phyloP scores from a whole-genome alignment of 2,113 vertebrate genomes.

The Ailurus styani region DNA sequence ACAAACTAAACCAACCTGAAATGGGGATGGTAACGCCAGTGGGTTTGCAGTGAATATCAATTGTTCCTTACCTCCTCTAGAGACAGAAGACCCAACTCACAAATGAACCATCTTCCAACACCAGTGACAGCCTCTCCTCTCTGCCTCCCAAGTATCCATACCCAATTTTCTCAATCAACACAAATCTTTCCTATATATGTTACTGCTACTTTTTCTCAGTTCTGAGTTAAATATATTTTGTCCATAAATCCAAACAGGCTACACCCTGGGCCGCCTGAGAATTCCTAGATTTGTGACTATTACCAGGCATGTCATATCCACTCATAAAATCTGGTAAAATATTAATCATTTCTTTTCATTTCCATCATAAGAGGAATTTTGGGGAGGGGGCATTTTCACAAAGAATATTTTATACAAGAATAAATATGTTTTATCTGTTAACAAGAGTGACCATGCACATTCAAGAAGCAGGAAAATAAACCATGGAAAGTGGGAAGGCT shows the following conservation, averaged over 20 bases:
- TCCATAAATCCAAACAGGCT: neutral
- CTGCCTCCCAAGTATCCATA: neutral
- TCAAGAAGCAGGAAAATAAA: neutral
- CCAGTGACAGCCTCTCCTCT: neutral
- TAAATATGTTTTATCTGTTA: slow-evolving; percentile 7
- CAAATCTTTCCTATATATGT: neutral
- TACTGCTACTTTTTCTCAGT: neutral
- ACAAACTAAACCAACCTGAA: neutral
- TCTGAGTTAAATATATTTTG: neutral
- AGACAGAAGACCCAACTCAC: neutral
- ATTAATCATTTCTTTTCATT: neutral
- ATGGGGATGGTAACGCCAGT: neutral
- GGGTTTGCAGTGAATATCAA: neutral
- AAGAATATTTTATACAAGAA: neutral
- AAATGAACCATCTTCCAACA: neutral
- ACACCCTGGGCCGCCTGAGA: neutral
- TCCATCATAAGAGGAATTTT: neutral
- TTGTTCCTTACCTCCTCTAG: neutral
- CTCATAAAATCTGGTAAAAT: neutral
- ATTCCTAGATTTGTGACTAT: slow-evolving; percentile 25
- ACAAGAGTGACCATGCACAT: neutral
- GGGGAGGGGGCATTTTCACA: neutral
- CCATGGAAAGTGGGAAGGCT: neutral
- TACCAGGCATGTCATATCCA: neutral
- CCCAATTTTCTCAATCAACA: neutral